Evolutionary conservation across 2,888 invertebrate genomes (phyloP), one percentile per base, ranked within the genome.

Genomic region (Drosophila paucipuncta): DNA sequence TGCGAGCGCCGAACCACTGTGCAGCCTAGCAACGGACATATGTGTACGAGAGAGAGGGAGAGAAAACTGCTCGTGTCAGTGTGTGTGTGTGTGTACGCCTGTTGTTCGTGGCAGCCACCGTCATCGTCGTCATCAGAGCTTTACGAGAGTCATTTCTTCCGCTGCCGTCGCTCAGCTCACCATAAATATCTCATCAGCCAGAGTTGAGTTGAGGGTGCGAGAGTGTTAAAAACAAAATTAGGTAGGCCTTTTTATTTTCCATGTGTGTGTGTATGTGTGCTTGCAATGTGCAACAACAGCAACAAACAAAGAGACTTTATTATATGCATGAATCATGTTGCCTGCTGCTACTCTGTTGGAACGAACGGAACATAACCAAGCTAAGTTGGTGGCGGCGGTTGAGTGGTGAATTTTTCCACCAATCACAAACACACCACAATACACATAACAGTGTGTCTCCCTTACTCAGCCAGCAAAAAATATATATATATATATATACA

Each of bases 261-360:
- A 18, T 58, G 35, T n/a, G 11, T 35, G 1, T 47, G 6, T 78
- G 49, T 52, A 16, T 60, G 60, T 73, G 50, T 52, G 70, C 55
- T 68, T 68, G 80, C 65, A 72, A 77, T 79, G 72, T 79, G 69
- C 74, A 83, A 60, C 70, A 83, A 77, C 62, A 70, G 68, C 73
- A 78, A 77, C 83, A 85, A 82, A 82, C 85, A 89, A 90, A 90
- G 89, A 83, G 62, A 64, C 65, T 85, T 83, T 80, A 72, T 82
- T 80, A 77, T 80, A 77, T 85, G 86, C 61, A 81, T 79, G 85
- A 85, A 76, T 82, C 85, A 82, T 85, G 71, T 53, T 79, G 68
- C 65, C 65, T 53, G 62, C 66, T 53, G 62, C 60, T 72, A 49
- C 68, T 63, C 49, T 80, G 73, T 37, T 57, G 61, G 78, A 82